Percentiles rank a stretch among this genome's conserved stretches.
These are phyloP conservation scores for Hylaea fasciaria DNA, from an alignment of 2,888 invertebrate genomes.

Conservation along the genomic window DNA sequence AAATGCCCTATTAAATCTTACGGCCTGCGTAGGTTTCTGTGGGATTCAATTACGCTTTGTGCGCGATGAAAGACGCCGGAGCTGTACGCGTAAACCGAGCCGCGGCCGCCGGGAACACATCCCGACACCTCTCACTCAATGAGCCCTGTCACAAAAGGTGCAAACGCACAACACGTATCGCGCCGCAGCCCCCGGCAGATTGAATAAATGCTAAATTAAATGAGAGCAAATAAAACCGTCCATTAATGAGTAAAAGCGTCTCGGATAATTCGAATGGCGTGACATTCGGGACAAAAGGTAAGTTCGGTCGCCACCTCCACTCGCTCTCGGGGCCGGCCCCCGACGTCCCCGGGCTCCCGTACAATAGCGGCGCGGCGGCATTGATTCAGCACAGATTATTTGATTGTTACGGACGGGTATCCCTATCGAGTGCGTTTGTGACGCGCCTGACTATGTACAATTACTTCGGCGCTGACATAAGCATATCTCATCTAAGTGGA, in stretches of 20 bases:
- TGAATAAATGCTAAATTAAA: constrained; percentile 85
- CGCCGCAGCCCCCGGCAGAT: constrained; percentile 70
- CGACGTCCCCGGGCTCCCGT: constrained; percentile 49
- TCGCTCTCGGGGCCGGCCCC: constrained; percentile 42
- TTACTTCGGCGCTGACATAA: constrained; percentile 17
- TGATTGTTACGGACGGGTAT: constrained; percentile 57
- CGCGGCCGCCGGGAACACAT: constrained; percentile 77
- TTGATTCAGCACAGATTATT: constrained; percentile 60
- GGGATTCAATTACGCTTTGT: constrained; percentile 85
- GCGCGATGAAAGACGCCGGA: constrained; percentile 81
- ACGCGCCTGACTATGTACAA: constrained; percentile 4
- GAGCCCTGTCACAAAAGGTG: constrained; percentile 83
- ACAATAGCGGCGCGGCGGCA: constrained; percentile 50
- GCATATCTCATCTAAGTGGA: constrained; percentile 19
- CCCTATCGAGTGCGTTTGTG: constrained; percentile 24
- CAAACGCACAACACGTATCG: constrained; percentile 76
- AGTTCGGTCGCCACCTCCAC: constrained; percentile 48
- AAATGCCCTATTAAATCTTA: constrained; percentile 85
- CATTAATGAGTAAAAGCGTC: constrained; percentile 78
- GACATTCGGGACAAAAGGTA: constrained; percentile 70
- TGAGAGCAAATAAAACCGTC: constrained; percentile 82
- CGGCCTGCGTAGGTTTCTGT: constrained; percentile 82
- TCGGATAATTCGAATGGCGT: constrained; percentile 73
- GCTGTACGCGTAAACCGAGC: constrained; percentile 80
- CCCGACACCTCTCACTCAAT: constrained; percentile 84